Evolutionary conservation across 53 echinoderm and acorn worm species (phyloP).

Genomic region (Hippasteria phrygiana): DNA sequence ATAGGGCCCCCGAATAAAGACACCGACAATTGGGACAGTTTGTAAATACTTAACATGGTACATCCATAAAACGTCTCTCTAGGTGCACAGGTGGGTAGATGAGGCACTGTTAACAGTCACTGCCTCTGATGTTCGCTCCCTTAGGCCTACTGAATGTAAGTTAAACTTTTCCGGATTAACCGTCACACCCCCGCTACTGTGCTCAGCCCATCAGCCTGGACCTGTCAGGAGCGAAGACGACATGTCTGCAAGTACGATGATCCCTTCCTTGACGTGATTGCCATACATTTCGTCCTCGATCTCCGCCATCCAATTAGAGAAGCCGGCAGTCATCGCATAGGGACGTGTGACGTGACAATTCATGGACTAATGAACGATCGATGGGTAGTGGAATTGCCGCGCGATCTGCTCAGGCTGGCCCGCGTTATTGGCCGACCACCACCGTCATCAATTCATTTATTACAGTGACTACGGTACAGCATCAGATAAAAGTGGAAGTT

Average conservation of each 20-base stretch:
- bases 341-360: slow-evolving; percentile 14
- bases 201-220: not conserved
- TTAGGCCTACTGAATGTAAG: too few relatives aligned
- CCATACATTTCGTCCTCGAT: not conserved
- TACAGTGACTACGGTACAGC: not conserved
- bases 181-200: not conserved
- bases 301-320: not conserved
- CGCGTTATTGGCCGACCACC: not conserved
- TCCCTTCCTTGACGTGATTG: not conserved
- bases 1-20: too few relatives aligned
- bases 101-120: too few relatives aligned
- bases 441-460: not conserved
- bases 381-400: not conserved
- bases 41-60: too few relatives aligned
- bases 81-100: too few relatives aligned
- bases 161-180: not conserved
- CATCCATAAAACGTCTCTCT: too few relatives aligned
- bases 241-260: not conserved
- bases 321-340: not conserved
- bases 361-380: slow-evolving; percentile 38
- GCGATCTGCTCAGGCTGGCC: not conserved
- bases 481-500: not conserved
- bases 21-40: too few relatives aligned
- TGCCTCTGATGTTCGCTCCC: too few relatives aligned
- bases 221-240: not conserved